These are phyloP conservation scores for Dendrocopos noguchii DNA, from an alignment of 2,113 vertebrate genomes.

Conservation along the genomic window DNA sequence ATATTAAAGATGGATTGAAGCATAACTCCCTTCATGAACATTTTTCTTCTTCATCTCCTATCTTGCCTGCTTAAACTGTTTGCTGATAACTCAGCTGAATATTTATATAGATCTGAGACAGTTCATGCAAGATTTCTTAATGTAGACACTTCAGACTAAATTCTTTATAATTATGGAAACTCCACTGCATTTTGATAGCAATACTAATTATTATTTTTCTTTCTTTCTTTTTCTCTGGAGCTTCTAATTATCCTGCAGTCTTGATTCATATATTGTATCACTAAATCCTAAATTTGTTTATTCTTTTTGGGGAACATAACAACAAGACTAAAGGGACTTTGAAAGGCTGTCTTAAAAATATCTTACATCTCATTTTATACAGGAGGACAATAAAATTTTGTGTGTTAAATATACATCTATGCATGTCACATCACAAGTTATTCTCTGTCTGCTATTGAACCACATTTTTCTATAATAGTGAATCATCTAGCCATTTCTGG, in stretches of 20 bases:
- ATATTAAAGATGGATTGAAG: not conserved
- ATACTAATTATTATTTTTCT: not conserved
- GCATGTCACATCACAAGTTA: not conserved
- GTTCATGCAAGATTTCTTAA: not conserved
- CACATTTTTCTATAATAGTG: not conserved
- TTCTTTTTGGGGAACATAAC: not conserved
- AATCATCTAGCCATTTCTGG: not conserved
- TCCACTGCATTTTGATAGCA: not conserved
- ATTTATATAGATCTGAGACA: not conserved
- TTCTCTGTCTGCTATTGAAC: not conserved
- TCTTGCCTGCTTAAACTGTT: not conserved
- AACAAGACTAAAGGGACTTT: not conserved
- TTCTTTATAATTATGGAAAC: not conserved
- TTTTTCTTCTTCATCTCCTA: not conserved
- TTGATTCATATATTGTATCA: not conserved
- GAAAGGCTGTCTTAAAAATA: not conserved
- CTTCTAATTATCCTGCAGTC: not conserved
- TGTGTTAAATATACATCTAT: not conserved
- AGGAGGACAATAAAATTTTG: not conserved
- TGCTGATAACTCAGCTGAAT: rapidly evolving
- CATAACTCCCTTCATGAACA: not conserved
- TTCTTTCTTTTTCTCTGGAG: not conserved
- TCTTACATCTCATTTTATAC: not conserved
- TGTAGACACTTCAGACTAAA: not conserved
- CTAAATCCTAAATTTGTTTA: not conserved